Base-by-base conservation (phyloP, 1,140 invertebrate genomes). In the Drosophila leontia region DNA sequence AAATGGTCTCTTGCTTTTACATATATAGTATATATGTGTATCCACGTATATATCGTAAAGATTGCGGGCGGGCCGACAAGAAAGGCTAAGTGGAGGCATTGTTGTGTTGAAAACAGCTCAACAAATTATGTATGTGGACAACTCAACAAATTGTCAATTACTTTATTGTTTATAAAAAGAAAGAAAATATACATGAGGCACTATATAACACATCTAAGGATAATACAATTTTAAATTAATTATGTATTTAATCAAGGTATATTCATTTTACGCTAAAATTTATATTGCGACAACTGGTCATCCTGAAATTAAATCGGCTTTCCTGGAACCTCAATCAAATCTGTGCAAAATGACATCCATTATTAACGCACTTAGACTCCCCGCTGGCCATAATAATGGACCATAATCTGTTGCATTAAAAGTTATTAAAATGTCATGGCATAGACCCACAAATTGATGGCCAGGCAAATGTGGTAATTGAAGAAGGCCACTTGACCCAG, bases 401-500 rank as follows among this genome's bases (percentile, higher is more conserved):
- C 39, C 57, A 45, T 78, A 78, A 78, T 78, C 75, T 78, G 75
- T 69, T 69, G 75, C 74, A 78, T 78, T 77, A 78, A 78, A 57
- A 63, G 63, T 82, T 57, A 82, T 78, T 78, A 70, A 79, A 77
- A 64, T 74, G 63, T 63, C 57, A 79, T 76, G 63, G 57, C 41
- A 69, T 56, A 67, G 53, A 61, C 50, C 78, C 39, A 60, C 23
- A 59, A 59, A 67, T 80, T 19, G 45, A 80, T 80, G 57, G 57
- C 45, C 44, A 42, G 77, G 63, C 64, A 80, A 75, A 71, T 81
- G 78, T 63, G 48, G 64, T 76, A 77, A 71, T 75, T 75, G 70
- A 48, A 63, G 70, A 55, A 48, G 58, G 70, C 59, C 62, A 83
- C 80, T 82, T 82, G 80, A 82, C 80, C 80, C 70, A 79, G 42